A percentile compares a stretch with the other conserved stretches of the same genome.
Conservation (phyloP, 1,140 invertebrate genomes). For the Parapsyche elsis region DNA sequence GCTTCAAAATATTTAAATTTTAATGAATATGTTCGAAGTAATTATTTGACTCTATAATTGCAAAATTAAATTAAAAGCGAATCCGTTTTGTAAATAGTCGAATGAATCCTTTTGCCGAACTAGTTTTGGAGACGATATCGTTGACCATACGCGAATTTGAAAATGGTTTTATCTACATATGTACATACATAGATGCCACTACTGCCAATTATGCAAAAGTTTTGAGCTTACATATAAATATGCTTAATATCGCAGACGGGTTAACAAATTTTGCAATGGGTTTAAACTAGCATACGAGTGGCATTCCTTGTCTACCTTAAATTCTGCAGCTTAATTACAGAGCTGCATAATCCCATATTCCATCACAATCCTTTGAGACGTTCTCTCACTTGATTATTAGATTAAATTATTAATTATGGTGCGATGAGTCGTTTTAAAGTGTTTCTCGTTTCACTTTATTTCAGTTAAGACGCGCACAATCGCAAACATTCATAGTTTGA, state of each 20-base stretch:
- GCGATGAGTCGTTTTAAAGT: not conserved
- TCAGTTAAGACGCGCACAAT: not conserved
- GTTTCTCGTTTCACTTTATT: not conserved
- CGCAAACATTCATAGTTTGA: not conserved
- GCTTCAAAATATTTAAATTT: conserved; percentile 10
- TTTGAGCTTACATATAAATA: not conserved
- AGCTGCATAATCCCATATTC: conserved; percentile 39
- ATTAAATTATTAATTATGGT: conserved; percentile 26
- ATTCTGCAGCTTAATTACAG: conserved; percentile 45
- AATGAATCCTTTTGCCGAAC: too few relatives aligned
- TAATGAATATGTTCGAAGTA: not conserved
- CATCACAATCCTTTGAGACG: conserved; percentile 21
- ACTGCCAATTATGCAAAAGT: too few relatives aligned
- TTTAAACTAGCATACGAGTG: not conserved
- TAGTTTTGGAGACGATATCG: too few relatives aligned
- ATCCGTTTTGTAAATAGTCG: too few relatives aligned
- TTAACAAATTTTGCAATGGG: not conserved
- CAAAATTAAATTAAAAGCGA: too few relatives aligned
- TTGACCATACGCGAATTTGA: too few relatives aligned
- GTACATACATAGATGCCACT: too few relatives aligned
- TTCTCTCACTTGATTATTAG: conserved; percentile 29
- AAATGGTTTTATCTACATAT: too few relatives aligned
- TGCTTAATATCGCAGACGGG: not conserved
- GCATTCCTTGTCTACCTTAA: not conserved
- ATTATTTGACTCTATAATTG: conserved; percentile 10